A percentile compares a stretch with the other conserved stretches of the same genome.
These are phyloP conservation scores for Microtus ochrogaster DNA, from an alignment of 2,113 vertebrate species.

Conservation along the genomic window DNA sequence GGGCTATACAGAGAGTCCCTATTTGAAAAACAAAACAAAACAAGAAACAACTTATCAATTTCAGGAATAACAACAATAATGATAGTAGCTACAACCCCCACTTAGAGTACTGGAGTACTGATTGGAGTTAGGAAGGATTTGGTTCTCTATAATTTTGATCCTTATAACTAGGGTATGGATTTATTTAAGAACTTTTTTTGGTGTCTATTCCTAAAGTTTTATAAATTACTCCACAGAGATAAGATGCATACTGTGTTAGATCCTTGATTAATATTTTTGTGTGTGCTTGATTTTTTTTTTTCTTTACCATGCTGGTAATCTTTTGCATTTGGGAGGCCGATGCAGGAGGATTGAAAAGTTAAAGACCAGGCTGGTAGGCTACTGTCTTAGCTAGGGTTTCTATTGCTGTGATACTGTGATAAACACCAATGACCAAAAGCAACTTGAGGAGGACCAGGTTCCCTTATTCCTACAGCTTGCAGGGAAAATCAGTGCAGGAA, in stretches of 20 bases:
- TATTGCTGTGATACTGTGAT: neutral
- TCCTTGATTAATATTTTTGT: neutral
- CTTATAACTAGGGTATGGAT: neutral
- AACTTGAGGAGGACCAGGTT: neutral
- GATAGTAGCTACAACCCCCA: too few relatives aligned
- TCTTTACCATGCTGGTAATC: neutral
- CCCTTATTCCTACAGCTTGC: neutral
- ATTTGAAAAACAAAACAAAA: neutral
- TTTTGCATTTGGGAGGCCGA: neutral
- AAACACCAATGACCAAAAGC: neutral
- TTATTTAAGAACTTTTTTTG: neutral
- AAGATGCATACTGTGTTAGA: neutral
- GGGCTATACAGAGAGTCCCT: neutral
- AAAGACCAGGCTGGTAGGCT: neutral
- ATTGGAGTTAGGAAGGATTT: neutral
- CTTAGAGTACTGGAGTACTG: neutral
- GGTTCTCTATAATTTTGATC: neutral
- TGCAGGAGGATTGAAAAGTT: neutral
- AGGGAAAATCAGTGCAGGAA: neutral
- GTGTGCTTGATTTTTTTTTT: neutral
- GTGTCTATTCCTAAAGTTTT: neutral
- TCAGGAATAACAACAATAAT: neutral
- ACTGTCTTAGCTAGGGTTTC: neutral
- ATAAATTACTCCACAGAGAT: neutral
- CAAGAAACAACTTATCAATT: neutral